Evolutionary conservation across 2,797 vertebrate genomes (phyloP).

Genomic region (Sternotherus odoratus): DNA sequence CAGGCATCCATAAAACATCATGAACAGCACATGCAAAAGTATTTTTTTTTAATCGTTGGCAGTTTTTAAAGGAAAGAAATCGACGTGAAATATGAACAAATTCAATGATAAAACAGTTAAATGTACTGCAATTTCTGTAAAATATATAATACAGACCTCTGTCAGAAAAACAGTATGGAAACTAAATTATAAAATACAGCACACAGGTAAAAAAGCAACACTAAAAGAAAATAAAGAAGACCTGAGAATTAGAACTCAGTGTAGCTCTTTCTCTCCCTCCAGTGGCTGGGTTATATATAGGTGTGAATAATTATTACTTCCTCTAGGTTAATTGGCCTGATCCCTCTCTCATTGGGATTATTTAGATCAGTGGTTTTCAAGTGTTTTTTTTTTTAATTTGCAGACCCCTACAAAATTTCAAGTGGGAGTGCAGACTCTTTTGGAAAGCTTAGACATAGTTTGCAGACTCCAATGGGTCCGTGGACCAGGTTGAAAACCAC

Average conservation of each 20-base stretch:
- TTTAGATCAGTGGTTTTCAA: no score
- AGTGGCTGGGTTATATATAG: neutral
- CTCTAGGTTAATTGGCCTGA: neutral
- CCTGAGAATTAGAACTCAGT: neutral
- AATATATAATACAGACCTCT: neutral
- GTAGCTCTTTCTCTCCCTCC: neutral
- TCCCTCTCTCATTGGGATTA: neutral
- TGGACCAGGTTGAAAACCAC: no score
- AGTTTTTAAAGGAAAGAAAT: neutral
- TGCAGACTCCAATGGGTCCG: no score
- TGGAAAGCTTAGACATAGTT: no score
- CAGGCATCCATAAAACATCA: constrained; percentile 51
- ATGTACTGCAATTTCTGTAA: neutral
- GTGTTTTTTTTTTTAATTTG: no score
- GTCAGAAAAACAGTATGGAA: neutral
- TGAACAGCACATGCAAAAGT: constrained; percentile 7
- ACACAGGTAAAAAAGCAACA: neutral
- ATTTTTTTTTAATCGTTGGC: constrained; percentile 12
- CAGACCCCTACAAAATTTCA: no score
- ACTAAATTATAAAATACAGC: neutral
- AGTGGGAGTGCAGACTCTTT: no score
- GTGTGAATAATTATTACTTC: neutral
- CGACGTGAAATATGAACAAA: neutral
- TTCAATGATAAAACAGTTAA: neutral
- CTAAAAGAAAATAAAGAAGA: constrained; percentile 1